phyloP scores from a whole-genome alignment of 2,888 invertebrate species.

The Erynnis tages region DNA sequence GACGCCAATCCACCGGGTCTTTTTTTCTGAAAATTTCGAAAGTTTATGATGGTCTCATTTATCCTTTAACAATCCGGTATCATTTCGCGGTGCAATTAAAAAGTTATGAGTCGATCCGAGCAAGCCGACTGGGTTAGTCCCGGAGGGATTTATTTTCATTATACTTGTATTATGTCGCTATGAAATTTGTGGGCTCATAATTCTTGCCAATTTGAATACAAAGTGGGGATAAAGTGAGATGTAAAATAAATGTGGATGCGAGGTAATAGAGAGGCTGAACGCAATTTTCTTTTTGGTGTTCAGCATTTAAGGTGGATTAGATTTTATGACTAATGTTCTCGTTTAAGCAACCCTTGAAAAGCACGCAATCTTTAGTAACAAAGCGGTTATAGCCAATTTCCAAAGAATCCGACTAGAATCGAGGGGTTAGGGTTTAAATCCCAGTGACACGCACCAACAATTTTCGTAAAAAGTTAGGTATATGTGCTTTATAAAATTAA shows the following conservation, averaged over 20 bases:
- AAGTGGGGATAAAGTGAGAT: constrained; percentile 24
- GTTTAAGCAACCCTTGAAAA: too few relatives aligned
- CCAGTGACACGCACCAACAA: too few relatives aligned
- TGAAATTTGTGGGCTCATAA: constrained; percentile 26
- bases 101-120: constrained; percentile 2
- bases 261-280: constrained; percentile 16
- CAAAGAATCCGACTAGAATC: too few relatives aligned
- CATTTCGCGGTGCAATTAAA: background rate
- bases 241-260: constrained; percentile 22
- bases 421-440: too few relatives aligned
- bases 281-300: constrained; percentile 23
- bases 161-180: constrained; percentile 22
- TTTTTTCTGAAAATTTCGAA: background rate
- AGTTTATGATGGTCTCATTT: background rate
- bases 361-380: too few relatives aligned
- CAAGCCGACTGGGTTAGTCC: constrained; percentile 1
- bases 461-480: too few relatives aligned
- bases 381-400: too few relatives aligned
- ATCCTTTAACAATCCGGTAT: background rate
- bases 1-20: too few relatives aligned
- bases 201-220: constrained; percentile 27
- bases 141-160: constrained; percentile 18
- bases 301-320: constrained; percentile 1
- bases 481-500: too few relatives aligned
- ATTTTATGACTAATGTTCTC: background rate